Evolutionary conservation across 2,888 invertebrate species (phyloP), one percentile per base, ranked within the genome.

Genomic region (Drosophila differens): DNA sequence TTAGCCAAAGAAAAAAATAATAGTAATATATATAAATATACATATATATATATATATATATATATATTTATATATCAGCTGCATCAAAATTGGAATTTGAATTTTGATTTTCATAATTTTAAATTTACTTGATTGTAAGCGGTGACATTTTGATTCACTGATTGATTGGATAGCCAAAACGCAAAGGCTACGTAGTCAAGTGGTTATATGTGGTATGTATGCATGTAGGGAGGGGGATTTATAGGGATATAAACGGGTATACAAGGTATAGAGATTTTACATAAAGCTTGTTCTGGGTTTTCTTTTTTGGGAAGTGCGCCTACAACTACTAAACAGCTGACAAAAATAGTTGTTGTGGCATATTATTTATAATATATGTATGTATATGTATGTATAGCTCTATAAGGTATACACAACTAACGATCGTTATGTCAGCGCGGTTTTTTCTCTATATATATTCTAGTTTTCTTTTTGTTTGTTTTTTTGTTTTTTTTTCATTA

Each of bases 51-150:
- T 28, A 28, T n/a, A n/a, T 12, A 32, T 7, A 32, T 71, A 63
- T n/a, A 55, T 80, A 55, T 83, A 81, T 25, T 16, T 37, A 71
- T 77, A 41, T 81, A 81, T 82, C 66, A 82, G 70, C 84, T 78
- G 70, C 70, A 33, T 54, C 47, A 33, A 53, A 53, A 65, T 44
- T 47, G 32, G 35, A 39, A 60, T 39, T 44, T n/a, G 30, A 65
- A 44, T 22, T 28, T 51, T 30, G 19, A 41, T 57, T 63, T 52
- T 33, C 33, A 32, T 16, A 6, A 32, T 32, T 44, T 22, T 14
- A 22, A 14, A 2, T 25, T 32, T n/a, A n/a, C 14, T 59, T 39
- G 65, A 58, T 66, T 64, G 57, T 57, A 57, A 57, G 55, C 33
- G 14, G 37, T 57, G 49, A 57, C 57, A 62, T 67, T 67, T 62